phyloP scores from a whole-genome alignment of 2,797 vertebrate genomes.

The Poecilia gillii region DNA sequence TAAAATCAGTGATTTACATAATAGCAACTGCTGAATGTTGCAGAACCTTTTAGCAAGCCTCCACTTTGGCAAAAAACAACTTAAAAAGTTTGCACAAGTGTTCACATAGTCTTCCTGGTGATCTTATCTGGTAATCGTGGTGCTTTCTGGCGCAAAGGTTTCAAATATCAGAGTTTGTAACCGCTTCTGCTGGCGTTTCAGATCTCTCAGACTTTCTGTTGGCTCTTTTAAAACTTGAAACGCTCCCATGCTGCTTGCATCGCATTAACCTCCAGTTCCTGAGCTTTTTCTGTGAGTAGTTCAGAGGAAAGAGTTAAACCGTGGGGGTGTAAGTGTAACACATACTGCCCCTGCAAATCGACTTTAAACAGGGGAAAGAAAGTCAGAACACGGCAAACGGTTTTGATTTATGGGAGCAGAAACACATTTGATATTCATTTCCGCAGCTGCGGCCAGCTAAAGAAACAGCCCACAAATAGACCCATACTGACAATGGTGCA shows the following conservation, averaged over 20 bases:
- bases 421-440: slow-evolving; percentile 84
- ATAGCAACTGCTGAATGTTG: neutral
- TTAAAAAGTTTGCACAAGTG: neutral
- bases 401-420: slow-evolving; percentile 82
- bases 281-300: slow-evolving; percentile 45
- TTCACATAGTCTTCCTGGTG: neutral
- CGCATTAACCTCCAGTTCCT: slow-evolving; percentile 37
- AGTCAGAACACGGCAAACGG: slow-evolving; percentile 72
- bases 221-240: neutral
- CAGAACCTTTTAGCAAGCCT: neutral
- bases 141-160: neutral
- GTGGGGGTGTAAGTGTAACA: slow-evolving; percentile 59
- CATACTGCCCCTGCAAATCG: slow-evolving; percentile 68
- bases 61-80: neutral
- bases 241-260: slow-evolving; percentile 11
- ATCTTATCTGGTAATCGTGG: neutral
- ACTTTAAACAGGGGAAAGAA: slow-evolving; percentile 71
- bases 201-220: neutral
- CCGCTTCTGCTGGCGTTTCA: neutral
- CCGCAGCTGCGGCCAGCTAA: slow-evolving; percentile 79
- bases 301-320: slow-evolving; percentile 65
- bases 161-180: neutral
- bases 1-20: neutral
- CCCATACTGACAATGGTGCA: slow-evolving; percentile 72
- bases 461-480: slow-evolving; percentile 79